Conservation (phyloP, 1,140 invertebrate genomes). For the Monomorium pharaonis region DNA sequence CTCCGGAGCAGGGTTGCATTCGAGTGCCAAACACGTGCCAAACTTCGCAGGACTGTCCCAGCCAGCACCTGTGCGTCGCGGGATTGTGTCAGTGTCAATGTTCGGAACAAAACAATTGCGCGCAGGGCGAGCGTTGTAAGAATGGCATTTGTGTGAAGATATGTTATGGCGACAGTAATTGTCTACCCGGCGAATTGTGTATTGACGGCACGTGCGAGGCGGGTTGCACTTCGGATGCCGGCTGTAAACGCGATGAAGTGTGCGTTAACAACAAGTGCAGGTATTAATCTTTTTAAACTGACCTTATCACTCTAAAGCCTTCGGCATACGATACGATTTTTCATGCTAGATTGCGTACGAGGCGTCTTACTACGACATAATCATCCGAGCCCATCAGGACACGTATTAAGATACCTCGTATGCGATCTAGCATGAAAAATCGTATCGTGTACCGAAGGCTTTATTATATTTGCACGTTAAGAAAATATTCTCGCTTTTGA, state of each 20-base stretch:
- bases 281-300: slow-evolving; percentile 76
- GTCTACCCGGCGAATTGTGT: slow-evolving; percentile 94
- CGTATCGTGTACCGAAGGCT: no score
- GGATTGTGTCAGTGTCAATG: slow-evolving; percentile 92
- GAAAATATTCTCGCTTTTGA: no score
- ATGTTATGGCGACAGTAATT: slow-evolving; percentile 95
- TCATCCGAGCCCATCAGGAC: no score
- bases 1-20: slow-evolving; percentile 94
- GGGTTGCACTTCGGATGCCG: slow-evolving; percentile 92
- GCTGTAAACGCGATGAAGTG: slow-evolving; percentile 92
- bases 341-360: no score
- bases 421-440: no score
- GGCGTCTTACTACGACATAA: no score
- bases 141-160: slow-evolving; percentile 93
- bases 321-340: no score
- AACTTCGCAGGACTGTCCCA: slow-evolving; percentile 89
- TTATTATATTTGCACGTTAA: no score
- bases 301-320: no score
- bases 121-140: slow-evolving; percentile 93
- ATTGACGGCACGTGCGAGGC: slow-evolving; percentile 92
- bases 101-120: slow-evolving; percentile 89
- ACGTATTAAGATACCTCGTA: no score
- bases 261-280: slow-evolving; percentile 92
- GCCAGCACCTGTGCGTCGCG: slow-evolving; percentile 90
- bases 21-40: slow-evolving; percentile 89